phyloP scores from a whole-genome alignment of 2,888 invertebrate species.

The Drosophila sordidula region DNA sequence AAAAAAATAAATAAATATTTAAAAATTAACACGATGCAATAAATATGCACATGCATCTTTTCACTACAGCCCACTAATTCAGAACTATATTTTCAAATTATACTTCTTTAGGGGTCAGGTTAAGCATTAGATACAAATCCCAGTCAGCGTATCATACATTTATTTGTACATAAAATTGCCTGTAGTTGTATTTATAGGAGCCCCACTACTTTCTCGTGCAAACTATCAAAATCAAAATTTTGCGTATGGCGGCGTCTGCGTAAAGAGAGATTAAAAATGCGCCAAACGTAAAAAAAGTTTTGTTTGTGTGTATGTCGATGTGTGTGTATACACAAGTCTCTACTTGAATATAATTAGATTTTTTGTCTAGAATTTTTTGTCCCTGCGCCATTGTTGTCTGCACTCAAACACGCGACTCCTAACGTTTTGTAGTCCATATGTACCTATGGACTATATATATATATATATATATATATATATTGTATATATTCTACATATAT shows the following conservation, averaged over 20 bases:
- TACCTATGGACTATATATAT: background rate
- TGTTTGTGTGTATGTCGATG: background rate
- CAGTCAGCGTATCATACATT: too few relatives aligned
- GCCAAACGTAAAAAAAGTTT: background rate
- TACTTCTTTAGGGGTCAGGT: background rate
- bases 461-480: background rate
- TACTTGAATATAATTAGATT: conserved; percentile 36
- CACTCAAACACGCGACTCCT: conserved; percentile 16
- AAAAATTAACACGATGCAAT: background rate
- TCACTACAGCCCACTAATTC: background rate
- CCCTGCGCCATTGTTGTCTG: conserved; percentile 17
- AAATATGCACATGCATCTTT: background rate
- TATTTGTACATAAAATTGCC: background rate
- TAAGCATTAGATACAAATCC: background rate
- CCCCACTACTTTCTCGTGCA: background rate
- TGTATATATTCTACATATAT: background rate
- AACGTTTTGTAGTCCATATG: background rate
- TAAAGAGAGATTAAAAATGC: too few relatives aligned
- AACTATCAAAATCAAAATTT: background rate
- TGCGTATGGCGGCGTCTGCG: background rate
- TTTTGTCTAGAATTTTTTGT: conserved; percentile 13
- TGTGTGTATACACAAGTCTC: background rate
- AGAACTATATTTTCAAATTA: background rate
- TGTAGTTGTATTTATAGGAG: background rate
- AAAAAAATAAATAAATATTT: background rate